Base-by-base conservation (phyloP, 1,140 invertebrate genomes). In the Halotydeus destructor region DNA sequence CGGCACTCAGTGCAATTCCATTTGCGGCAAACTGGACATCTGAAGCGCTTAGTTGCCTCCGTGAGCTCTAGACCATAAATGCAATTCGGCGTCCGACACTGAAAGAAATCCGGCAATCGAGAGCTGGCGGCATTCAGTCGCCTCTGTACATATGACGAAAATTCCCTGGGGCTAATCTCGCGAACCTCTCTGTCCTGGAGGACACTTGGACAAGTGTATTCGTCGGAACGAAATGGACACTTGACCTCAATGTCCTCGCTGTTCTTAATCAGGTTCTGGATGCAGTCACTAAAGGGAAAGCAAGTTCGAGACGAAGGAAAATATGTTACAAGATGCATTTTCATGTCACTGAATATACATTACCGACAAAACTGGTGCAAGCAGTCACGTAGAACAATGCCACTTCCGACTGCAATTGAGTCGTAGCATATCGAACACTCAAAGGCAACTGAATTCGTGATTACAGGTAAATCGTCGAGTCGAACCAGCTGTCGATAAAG, bases 11-110 rank as follows among this genome's bases (percentile, higher is more conserved):
- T 63, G 59, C 85, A 93, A 60, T 88, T 91, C 33, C 64, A 69
- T 30, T 69, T 68, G 33, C 65, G 66, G 57, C 85, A 93, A 6
- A 85, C 78, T 1, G 80, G 80, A 60, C 84, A 89, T n/a, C 21
- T 67, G 62, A 57, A 89, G 89, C 45, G 72, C 69, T 58, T 80
- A 81, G 35, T 86, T 79, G 45, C 79, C 75, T 51, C 85, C 79
- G 48, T 88, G 82, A 57, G 76, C 81, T 49, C 85, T 72, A 55
- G 81, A 86, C 81, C 83, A 89, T 12, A 81, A 81, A 26, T 63
- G 57, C 86, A 93, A 60, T 91, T 77, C 0, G 74, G 69, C 0
- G 82, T 85, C 59, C 83, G 81, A 59, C 85, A 93, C 53, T 89
- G 84, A 60, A 86, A 88, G 14, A 81, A 74, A 55, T 86, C 83